Conservation (phyloP, 2,888 invertebrate genomes). For the Tetrapedia diversipes region DNA sequence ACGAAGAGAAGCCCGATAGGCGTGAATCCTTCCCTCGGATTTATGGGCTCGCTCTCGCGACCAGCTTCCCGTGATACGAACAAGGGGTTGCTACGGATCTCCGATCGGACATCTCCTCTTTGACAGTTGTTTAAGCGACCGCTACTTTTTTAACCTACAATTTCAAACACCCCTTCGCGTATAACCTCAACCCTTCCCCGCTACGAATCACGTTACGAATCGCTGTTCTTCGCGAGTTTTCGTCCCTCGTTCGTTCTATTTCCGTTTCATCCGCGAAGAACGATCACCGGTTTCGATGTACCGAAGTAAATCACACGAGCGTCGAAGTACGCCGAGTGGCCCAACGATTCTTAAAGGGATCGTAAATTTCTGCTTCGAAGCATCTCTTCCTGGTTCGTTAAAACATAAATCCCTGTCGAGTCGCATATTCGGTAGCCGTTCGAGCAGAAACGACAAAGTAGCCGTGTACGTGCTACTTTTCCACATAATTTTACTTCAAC, state of each 20-base stretch:
- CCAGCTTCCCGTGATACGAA: conserved; percentile 18
- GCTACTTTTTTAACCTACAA: too few relatives aligned
- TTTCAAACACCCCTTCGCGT: too few relatives aligned
- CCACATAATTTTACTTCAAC: neutral
- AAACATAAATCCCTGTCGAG: conserved; percentile 27
- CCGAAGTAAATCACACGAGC: conserved; percentile 20
- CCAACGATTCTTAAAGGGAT: conserved; percentile 26
- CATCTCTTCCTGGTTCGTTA: conserved; percentile 40
- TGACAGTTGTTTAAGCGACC: neutral
- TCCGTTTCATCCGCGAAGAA: too few relatives aligned
- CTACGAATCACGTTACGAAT: too few relatives aligned
- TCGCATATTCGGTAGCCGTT: conserved; percentile 9
- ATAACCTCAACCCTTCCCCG: too few relatives aligned
- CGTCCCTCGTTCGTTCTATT: too few relatives aligned
- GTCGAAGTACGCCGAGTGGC: neutral
- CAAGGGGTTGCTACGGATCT: neutral
- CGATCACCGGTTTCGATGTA: too few relatives aligned
- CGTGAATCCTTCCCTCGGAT: conserved; percentile 56
- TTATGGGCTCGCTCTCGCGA: conserved; percentile 41
- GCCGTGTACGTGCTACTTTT: conserved; percentile 14
- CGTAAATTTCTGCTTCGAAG: conserved; percentile 34
- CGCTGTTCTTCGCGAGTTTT: too few relatives aligned
- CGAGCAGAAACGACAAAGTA: conserved; percentile 17
- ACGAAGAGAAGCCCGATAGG: conserved; percentile 46
- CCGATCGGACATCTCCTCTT: neutral